Percentiles rank a stretch among this genome's conserved stretches.
Conservation (phyloP, 1,140 invertebrate genomes). For the Gerris buenoi region DNA sequence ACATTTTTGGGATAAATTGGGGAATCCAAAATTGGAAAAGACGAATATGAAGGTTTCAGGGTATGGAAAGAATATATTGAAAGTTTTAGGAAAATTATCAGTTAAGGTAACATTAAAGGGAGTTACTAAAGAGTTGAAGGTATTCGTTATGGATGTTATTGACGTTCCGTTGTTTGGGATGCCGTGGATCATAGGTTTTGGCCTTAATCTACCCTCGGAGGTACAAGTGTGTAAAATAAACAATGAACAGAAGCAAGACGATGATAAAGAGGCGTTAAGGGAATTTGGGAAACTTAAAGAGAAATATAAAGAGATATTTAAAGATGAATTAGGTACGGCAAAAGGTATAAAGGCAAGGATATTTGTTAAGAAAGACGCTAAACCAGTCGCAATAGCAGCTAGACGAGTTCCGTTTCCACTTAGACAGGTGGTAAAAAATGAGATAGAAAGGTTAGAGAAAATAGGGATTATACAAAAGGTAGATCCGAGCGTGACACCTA, state of each 20-base stretch:
- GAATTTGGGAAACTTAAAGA: not conserved
- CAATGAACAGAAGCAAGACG: not conserved
- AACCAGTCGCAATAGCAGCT: not conserved
- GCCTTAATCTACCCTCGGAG: not conserved
- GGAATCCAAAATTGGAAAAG: not conserved
- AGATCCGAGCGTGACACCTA: not conserved
- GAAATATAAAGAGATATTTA: not conserved
- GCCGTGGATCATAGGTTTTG: not conserved
- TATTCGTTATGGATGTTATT: not conserved
- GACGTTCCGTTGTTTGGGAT: not conserved
- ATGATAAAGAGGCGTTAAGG: not conserved
- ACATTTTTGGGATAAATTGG: not conserved
- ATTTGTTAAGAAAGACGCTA: not conserved
- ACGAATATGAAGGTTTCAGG: not conserved
- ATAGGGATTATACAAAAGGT: not conserved
- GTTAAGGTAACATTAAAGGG: not conserved
- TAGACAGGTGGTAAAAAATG: not conserved
- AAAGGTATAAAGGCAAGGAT: not conserved
- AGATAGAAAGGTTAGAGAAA: not conserved
- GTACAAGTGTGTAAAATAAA: not conserved
- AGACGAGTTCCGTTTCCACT: not conserved
- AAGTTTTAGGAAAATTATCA: not conserved
- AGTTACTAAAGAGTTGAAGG: not conserved
- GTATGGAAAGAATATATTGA: not conserved
- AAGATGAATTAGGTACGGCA: not conserved